phyloP scores from a whole-genome alignment of 2,888 invertebrate species.

The Standfussiana lucernea region DNA sequence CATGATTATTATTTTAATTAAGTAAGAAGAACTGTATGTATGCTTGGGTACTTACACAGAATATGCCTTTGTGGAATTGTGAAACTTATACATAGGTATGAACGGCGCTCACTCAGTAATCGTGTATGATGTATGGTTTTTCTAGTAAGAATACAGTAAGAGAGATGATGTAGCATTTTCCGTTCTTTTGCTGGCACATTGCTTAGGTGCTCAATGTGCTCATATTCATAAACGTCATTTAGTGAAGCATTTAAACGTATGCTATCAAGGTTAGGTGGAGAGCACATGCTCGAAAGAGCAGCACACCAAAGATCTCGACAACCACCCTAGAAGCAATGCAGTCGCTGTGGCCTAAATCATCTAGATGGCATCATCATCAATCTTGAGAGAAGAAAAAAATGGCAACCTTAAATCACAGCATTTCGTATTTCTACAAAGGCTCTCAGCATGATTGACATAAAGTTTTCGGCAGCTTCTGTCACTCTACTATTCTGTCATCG shows the following conservation, averaged over 20 bases:
- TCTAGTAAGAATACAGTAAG: background rate
- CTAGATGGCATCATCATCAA: background rate
- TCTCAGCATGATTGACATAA: background rate
- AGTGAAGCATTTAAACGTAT: background rate
- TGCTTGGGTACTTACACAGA: background rate
- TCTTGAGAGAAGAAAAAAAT: too few species aligned
- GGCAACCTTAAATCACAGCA: too few species aligned
- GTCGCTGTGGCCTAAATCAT: too few species aligned
- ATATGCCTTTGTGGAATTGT: background rate
- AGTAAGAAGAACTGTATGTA: background rate
- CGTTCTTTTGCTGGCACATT: background rate
- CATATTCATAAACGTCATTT: background rate
- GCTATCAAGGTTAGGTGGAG: background rate
- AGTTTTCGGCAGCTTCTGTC: background rate
- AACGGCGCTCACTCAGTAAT: background rate
- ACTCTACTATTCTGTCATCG: background rate
- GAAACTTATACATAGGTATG: background rate
- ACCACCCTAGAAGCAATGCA: too few species aligned
- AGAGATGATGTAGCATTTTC: background rate
- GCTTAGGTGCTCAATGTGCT: too few species aligned
- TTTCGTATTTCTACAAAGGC: background rate
- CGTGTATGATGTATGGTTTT: background rate
- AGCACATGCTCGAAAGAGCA: too few species aligned
- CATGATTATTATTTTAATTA: slow-evolving; percentile 28
- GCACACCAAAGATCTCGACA: too few species aligned